phyloP scores from a whole-genome alignment of 2,797 vertebrate species.

The Micropoecilia bifurca region DNA sequence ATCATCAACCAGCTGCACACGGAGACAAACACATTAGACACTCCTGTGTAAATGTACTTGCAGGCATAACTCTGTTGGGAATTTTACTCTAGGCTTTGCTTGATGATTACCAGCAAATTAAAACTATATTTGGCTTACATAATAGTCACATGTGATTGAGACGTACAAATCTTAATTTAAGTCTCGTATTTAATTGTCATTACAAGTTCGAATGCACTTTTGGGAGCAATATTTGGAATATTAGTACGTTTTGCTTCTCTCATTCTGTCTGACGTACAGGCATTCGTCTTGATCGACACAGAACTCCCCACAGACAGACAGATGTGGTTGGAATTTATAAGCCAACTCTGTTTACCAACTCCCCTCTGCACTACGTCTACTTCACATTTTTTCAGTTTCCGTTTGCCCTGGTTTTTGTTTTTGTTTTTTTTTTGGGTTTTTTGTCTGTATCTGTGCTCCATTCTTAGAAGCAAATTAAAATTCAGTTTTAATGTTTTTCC shows the following conservation, averaged over 20 bases:
- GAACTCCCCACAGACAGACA: constrained; percentile 30
- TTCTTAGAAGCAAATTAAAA: constrained; percentile 23
- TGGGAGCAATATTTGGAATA: constrained; percentile 17
- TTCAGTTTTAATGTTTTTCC: constrained; percentile 9
- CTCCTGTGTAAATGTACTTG: neutral
- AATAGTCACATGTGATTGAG: neutral
- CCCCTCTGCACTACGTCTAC: neutral
- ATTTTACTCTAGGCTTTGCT: constrained; percentile 4
- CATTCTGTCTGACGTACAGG: constrained; percentile 26
- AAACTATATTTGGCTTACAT: constrained; percentile 5
- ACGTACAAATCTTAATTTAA: neutral
- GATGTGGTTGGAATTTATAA: constrained; percentile 23
- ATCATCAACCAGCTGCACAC: constrained; percentile 1
- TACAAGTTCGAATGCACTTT: constrained; percentile 25
- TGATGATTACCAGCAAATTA: constrained; percentile 5
- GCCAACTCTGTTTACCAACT: constrained; percentile 27
- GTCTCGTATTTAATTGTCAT: neutral
- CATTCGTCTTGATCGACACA: constrained; percentile 31
- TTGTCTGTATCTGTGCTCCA: neutral
- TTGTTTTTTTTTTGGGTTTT: neutral
- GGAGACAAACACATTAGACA: neutral
- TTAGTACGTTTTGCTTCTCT: constrained; percentile 7
- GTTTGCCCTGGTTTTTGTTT: neutral
- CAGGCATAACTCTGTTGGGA: neutral
- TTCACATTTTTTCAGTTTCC: neutral